Base-by-base conservation (phyloP, 2,113 vertebrate genomes). In the Regulus satrapa region DNA sequence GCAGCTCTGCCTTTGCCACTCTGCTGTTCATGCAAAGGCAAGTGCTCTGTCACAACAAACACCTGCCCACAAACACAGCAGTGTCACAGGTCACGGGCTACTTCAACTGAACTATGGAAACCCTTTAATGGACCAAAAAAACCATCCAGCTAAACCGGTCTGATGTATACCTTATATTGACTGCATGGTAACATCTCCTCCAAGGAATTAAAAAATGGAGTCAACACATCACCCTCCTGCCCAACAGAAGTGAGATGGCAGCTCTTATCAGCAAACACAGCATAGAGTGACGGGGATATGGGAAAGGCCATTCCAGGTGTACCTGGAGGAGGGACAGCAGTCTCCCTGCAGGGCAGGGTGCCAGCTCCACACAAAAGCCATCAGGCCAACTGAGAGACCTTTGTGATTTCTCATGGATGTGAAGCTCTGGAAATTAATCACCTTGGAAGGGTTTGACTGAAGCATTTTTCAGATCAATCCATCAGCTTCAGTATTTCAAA, bases 181-280 rank as follows among this genome's bases (percentile, higher is more conserved):
- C 25, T 18, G 18, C 29, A n/a, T 1, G 5, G 17, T 52, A 40
- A n/a, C 2, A 6, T 31, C 24, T 59, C 29, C 11, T 9, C 40
- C 21, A 45, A 26, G 46, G 17, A 82, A 59, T 41, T n/a, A 8
- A 59, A 59, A 73, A 26, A 12, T 4, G 9, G 32, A 45, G 45
- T 10, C 19, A 54, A 36, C 3, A 20, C 29, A 14, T 23, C 28
- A 34, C 45, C 6, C 12, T 25, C 72, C 54, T 0, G 0, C 36
- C 52, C 36, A 28, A 26, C 21, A 36, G n/a, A 43, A 18, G 17
- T 15, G 43, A 49, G 17, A 18, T 3, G 32, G 32, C 45, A 52
- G 45, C 45, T 68, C 45, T 21, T 21, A 5, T 18, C 84, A 68
- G 38, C 45, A 43, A 68, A 45, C 21, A 76, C 36, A 43, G 1